Percentiles rank a stretch among this genome's conserved stretches.
phyloP scores from a whole-genome alignment of 1,140 invertebrate species.

The Drosophila nasuta region DNA sequence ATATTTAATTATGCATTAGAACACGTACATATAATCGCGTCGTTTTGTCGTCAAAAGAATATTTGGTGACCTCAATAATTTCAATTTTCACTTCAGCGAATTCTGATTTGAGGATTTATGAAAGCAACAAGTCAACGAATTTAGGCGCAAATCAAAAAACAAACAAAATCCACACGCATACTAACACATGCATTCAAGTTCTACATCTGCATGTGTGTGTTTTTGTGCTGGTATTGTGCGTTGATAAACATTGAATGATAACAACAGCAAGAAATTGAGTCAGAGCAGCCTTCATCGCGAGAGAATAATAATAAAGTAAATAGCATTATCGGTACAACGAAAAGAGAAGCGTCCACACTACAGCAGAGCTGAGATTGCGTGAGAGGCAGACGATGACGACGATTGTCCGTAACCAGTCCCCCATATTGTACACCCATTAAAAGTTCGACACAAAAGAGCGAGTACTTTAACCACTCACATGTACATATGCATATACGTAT shows the following conservation, averaged over 20 bases:
- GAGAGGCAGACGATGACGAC: constrained; percentile 2
- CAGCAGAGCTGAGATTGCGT: constrained; percentile 16
- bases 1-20: constrained; percentile 17
- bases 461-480: not conserved
- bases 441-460: not conserved
- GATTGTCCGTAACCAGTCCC: not conserved
- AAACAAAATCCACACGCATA: constrained; percentile 26
- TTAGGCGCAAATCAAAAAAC: constrained; percentile 39
- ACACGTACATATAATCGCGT: constrained; percentile 2
- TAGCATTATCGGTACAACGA: constrained; percentile 31
- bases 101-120: constrained; percentile 43
- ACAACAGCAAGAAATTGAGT: constrained; percentile 46
- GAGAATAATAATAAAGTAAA: constrained; percentile 26
- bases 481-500: no score
- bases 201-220: not conserved
- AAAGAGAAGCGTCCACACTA: constrained; percentile 1
- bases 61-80: constrained; percentile 49
- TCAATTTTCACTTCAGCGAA: constrained; percentile 35
- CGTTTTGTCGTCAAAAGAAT: not conserved
- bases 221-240: constrained; percentile 16
- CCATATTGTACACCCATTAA: constrained; percentile 10
- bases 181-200: not conserved
- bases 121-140: constrained; percentile 42
- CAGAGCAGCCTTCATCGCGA: constrained; percentile 29
- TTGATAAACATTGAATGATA: constrained; percentile 54